Evolutionary conservation across 2,888 invertebrate genomes (phyloP), one percentile per base, ranked within the genome.

Genomic region (Shargacucullia verbasci): DNA sequence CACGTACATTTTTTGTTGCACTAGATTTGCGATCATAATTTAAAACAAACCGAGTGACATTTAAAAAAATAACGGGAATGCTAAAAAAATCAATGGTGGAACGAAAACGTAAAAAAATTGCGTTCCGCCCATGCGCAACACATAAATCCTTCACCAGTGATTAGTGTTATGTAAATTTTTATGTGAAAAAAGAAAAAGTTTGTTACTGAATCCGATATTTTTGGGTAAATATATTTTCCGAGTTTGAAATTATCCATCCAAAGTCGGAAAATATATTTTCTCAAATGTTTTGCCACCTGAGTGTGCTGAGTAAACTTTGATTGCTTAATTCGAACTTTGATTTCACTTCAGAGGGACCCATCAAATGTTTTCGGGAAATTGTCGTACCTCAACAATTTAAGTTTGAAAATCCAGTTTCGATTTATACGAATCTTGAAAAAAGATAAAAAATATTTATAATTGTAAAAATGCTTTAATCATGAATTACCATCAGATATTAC

Each of bases 321-420:
- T 89, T 86, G 80, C 83, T 81, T 84, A 79, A 85, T 86, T 84
- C 80, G 69, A 84, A 85, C 84, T 85, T 87, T 76, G 77, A 81
- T 80, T 79, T 78, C 63, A 68, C 70, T 74, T 82, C 80, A 84
- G 85, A 85, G 78, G 69, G 70, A 74, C 58, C 67, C 69, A 76
- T 82, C 71, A 76, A 40, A 48, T 37, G 35, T 57, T 48, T 49
- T 48, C 6, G n/a, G 25, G 13, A 37, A 12, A 40, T 38, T 25
- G n/a, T 31, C 15, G 7, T 39, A 39, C n/a, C 37, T n/a, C 47
- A n/a, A 38, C 39, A 20, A 48, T 20, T 31, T 31, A 47, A 29
- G 29, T 29, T 27, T 5, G 27, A 5, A 7, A 9, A 9, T 29
- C 29, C 29, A 29, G 9, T 29, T 2, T 29, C 29, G 29, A 6